Base-by-base conservation (phyloP, 2,888 invertebrate genomes). In the Poecilobothrus nobilitatus region DNA sequence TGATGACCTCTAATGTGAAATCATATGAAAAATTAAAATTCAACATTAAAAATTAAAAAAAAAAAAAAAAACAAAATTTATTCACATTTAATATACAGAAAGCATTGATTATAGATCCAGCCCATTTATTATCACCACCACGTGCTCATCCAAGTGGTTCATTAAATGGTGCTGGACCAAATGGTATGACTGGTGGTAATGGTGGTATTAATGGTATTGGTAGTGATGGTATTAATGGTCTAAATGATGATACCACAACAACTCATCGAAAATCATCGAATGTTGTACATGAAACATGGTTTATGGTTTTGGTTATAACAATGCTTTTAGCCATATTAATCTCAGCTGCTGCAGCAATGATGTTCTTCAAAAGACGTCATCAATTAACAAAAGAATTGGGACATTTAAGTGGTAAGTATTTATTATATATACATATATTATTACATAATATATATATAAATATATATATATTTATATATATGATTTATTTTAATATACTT, bases 321-420 rank as follows among this genome's bases (percentile, higher is more conserved):
- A 74, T 81, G 71, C 76, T 81, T 44, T 70, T 81, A 33, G 76
- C 76, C 66, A 77, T 82, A 68, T 76, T 80, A 53, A 74, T 80
- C n/a, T 76, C 77, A 34, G 77, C 80, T 9, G 81, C 78, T 67
- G 78, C 78, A 21, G 78, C 78, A 21, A 79, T 80, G 79, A 73
- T 82, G 62, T 80, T 80, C 75, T 81, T 81, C 66, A 80, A 79
- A 72, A 75, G 81, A 18, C 78, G 81, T 27, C 81, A 82, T 76
- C 80, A 82, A 72, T 75, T 81, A 73, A 81, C 82, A 71, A 82
- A 82, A 68, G 82, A 89, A 75, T 77, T 89, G 69, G 89, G 89
- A 0, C 89, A 89, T 75, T 82, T 89, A 33, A 88, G 85, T 77
- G 89, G 83, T 83, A 75, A 78, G 76, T 67, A 69, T 69, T 64